phyloP scores from a whole-genome alignment of 1,140 invertebrate genomes.

The Drosophila equinoxialis region DNA sequence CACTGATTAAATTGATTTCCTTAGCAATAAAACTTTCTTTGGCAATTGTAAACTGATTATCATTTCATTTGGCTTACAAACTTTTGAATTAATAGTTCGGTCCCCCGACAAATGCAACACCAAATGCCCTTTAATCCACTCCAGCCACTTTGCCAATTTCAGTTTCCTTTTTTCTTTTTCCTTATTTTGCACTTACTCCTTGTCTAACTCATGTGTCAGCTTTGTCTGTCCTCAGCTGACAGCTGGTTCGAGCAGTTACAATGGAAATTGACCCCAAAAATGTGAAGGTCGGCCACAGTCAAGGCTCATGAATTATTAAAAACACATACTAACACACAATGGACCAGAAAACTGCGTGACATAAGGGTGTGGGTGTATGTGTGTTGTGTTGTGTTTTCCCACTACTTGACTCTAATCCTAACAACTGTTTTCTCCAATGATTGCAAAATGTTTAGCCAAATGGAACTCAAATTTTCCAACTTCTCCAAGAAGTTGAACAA shows the following conservation, averaged over 20 bases:
- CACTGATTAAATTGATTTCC: too few species aligned
- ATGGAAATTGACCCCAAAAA: slow-evolving; percentile 64
- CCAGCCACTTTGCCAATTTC: not conserved
- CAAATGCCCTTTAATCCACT: slow-evolving; percentile 13
- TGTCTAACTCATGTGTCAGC: slow-evolving; percentile 20
- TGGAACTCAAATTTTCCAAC: slow-evolving; percentile 53
- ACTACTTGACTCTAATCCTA: slow-evolving; percentile 67
- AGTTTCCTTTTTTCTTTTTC: not conserved
- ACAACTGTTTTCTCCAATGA: slow-evolving; percentile 51
- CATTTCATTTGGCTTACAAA: not conserved
- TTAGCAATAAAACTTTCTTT: not conserved
- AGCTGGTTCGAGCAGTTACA: slow-evolving; percentile 29
- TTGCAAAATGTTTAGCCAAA: slow-evolving; percentile 68
- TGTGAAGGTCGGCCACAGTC: slow-evolving; percentile 69
- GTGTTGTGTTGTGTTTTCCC: slow-evolving; percentile 9
- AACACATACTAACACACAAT: slow-evolving; percentile 45
- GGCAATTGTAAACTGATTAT: not conserved
- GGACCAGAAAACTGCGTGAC: slow-evolving; percentile 18
- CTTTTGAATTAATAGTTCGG: slow-evolving; percentile 21
- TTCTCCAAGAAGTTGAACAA: slow-evolving; percentile 56
- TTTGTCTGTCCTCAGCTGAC: slow-evolving; percentile 42
- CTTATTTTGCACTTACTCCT: slow-evolving; percentile 10
- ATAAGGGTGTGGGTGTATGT: not conserved
- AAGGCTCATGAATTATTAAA: slow-evolving; percentile 64
- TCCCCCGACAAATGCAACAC: slow-evolving; percentile 42